A percentile compares a stretch with the other conserved stretches of the same genome.
Conservation (phyloP, 2,113 vertebrate genomes). For the Artemisiospiza belli region DNA sequence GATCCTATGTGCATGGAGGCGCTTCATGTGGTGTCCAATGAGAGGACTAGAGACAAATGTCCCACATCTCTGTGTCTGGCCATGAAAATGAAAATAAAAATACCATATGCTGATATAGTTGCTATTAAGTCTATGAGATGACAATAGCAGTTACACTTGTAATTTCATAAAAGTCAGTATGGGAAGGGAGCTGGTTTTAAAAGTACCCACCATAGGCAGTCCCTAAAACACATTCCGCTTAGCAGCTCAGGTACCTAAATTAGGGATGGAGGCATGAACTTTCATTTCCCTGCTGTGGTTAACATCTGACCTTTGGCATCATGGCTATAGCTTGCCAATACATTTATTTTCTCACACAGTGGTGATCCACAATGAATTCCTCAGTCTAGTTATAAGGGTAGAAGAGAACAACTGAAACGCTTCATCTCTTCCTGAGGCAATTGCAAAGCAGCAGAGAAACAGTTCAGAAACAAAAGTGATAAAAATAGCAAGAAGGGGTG, state of each 20-base stretch:
- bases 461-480: background rate
- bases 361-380: background rate
- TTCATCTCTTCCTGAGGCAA: background rate
- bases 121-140: background rate
- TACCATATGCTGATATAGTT: background rate
- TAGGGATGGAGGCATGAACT: background rate
- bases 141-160: background rate
- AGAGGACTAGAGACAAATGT: background rate
- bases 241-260: background rate
- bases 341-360: background rate
- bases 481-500: background rate
- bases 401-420: background rate
- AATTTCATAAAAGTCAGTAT: background rate
- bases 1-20: background rate
- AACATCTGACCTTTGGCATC: background rate
- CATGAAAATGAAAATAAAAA: background rate
- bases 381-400: background rate
- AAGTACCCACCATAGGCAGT: background rate
- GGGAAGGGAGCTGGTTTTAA: background rate
- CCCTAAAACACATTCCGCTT: background rate
- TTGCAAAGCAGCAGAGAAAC: background rate
- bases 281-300: background rate
- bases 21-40: rapidly evolving
- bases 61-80: background rate
- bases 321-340: background rate